These are phyloP conservation scores for Alethe castanea DNA, from an alignment of 2,113 vertebrate species.

Conservation along the genomic window DNA sequence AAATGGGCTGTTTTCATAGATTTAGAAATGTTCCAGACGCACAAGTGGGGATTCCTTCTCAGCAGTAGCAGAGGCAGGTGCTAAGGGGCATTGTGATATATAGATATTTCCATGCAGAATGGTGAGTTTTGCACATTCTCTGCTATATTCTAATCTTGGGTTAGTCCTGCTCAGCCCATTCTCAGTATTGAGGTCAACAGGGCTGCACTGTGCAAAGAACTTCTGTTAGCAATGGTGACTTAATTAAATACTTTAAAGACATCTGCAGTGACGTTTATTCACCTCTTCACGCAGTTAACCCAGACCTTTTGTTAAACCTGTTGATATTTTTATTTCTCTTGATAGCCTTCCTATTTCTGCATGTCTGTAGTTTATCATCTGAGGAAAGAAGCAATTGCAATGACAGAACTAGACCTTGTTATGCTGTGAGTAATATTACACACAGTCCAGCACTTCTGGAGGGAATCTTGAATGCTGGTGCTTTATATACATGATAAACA, in stretches of 20 bases:
- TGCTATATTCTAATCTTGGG: neutral
- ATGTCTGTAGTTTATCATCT: conserved; percentile 19
- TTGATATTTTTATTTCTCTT: conserved; percentile 20
- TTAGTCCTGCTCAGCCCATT: neutral
- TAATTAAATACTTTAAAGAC: neutral
- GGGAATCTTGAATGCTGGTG: conserved; percentile 47
- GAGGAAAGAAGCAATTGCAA: conserved; percentile 32
- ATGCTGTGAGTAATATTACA: conserved; percentile 60
- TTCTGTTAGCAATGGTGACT: neutral
- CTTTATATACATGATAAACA: conserved; percentile 66
- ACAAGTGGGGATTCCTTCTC: neutral
- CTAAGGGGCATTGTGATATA: neutral
- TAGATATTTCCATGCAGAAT: neutral
- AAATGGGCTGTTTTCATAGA: neutral
- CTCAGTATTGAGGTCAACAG: neutral
- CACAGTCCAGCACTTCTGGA: conserved; percentile 54
- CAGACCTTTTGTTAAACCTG: conserved; percentile 6
- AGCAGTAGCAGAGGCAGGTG: neutral
- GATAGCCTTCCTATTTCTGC: neutral
- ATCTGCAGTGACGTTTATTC: neutral
- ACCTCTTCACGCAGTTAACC: neutral
- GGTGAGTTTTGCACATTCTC: neutral
- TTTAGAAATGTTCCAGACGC: neutral
- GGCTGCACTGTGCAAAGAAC: neutral
- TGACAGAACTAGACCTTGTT: conserved; percentile 67